Percentiles rank a stretch among this genome's conserved stretches.
These are phyloP conservation scores for Cladopsammia gracilis DNA, from an alignment of 64 coral and sea anemone species.

Conservation along the genomic window DNA sequence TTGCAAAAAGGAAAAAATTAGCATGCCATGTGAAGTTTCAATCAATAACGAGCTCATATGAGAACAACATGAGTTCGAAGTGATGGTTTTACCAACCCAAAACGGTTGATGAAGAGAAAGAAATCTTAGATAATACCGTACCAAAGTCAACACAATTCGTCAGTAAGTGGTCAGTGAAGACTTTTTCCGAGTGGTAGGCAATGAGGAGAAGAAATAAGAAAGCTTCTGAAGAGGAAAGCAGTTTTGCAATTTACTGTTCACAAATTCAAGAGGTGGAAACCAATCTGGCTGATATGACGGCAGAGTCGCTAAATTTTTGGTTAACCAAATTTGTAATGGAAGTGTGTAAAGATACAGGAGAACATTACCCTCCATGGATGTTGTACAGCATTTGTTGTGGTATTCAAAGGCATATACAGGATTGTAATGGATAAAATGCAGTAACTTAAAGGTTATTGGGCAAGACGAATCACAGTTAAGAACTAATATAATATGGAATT, in stretches of 20 bases:
- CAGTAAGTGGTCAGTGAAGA: slow-evolving; percentile 31
- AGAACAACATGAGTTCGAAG: no score
- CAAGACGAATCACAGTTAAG: not conserved
- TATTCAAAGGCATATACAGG: not conserved
- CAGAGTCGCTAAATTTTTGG: slow-evolving; percentile 28
- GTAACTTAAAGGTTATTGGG: not conserved
- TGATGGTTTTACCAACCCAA: no score
- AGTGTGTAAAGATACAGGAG: slow-evolving; percentile 1
- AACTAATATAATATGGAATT: no score
- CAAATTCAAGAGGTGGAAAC: slow-evolving; percentile 20
- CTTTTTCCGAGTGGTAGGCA: slow-evolving; percentile 9
- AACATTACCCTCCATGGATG: not conserved
- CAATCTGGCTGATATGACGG: not conserved
- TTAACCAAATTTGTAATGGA: not conserved
- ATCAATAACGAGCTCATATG: no score
- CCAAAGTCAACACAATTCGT: slow-evolving; percentile 4
- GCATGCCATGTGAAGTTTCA: no score
- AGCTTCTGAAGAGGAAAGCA: slow-evolving; percentile 6
- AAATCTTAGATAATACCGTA: no score
- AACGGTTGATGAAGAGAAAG: no score
- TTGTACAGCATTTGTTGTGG: not conserved
- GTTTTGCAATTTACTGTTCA: not conserved
- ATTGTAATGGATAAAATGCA: not conserved
- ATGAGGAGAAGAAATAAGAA: slow-evolving; percentile 14
- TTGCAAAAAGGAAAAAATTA: no score